phyloP scores from a whole-genome alignment of 2,888 invertebrate species.

The Erynnis tages region DNA sequence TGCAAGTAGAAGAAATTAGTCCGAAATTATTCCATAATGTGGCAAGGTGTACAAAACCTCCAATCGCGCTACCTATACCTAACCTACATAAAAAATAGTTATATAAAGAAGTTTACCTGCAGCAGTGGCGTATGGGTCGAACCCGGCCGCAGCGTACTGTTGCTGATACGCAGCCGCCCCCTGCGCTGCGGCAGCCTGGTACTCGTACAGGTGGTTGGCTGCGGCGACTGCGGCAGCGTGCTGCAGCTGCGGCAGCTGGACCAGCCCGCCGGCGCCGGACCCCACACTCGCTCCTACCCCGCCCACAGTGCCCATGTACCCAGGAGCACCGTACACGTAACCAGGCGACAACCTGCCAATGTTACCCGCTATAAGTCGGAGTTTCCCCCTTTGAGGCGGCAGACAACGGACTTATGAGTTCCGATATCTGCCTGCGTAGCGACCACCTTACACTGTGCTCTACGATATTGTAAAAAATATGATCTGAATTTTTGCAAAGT shows the following conservation, averaged over 20 bases:
- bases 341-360: constrained; percentile 80
- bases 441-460: constrained; percentile 47
- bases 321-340: constrained; percentile 88
- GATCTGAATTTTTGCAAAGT: too few species aligned
- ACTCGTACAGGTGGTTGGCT: constrained; percentile 91
- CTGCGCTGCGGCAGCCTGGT: constrained; percentile 89
- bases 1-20: too few species aligned
- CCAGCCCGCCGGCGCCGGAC: constrained; percentile 84
- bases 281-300: constrained; percentile 72
- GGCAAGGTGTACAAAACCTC: too few species aligned
- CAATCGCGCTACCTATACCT: too few species aligned
- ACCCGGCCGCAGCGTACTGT: constrained; percentile 87
- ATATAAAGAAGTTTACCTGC: constrained; percentile 81
- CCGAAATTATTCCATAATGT: too few species aligned
- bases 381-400: neutral
- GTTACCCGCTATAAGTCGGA: constrained; percentile 25
- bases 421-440: constrained; percentile 42
- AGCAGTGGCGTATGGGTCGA: constrained; percentile 88
- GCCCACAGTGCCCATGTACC: constrained; percentile 89
- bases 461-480: neutral
- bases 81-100: too few species aligned
- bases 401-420: constrained; percentile 4
- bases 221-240: constrained; percentile 90
- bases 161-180: constrained; percentile 86
- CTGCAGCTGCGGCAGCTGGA: constrained; percentile 86